Conservation (phyloP, 1,140 invertebrate genomes). For the Ruditapes philippinarum region DNA sequence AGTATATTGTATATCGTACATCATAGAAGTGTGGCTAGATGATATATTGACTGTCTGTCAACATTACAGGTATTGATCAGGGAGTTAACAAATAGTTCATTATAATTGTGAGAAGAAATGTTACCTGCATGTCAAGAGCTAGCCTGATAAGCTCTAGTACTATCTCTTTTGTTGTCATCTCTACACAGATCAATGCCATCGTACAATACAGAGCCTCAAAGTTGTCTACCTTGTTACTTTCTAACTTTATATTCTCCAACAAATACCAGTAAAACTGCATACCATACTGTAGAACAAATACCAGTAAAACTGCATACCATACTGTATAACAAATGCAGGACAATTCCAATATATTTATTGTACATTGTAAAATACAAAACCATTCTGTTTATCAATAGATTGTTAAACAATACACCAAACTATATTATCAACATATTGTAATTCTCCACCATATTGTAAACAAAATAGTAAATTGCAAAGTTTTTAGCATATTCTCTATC, state of each 20-base stretch:
- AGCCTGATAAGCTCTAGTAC: slow-evolving; percentile 95
- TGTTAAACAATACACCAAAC: neutral
- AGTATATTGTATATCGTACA: too few relatives aligned
- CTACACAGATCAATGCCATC: slow-evolving; percentile 94
- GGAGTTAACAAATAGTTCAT: too few relatives aligned
- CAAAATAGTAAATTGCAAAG: too few relatives aligned
- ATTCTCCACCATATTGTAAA: too few relatives aligned
- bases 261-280: slow-evolving; percentile 86
- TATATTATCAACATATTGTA: too few relatives aligned
- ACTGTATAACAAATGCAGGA: neutral
- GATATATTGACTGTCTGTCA: too few relatives aligned
- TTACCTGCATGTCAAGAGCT: slow-evolving; percentile 90
- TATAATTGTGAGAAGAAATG: too few relatives aligned
- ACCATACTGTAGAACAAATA: slow-evolving; percentile 76
- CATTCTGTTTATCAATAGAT: neutral
- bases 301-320: neutral
- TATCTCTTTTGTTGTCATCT: slow-evolving; percentile 95
- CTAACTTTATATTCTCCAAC: slow-evolving; percentile 91
- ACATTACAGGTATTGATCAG: too few relatives aligned
- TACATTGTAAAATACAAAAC: neutral
- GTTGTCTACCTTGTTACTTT: slow-evolving; percentile 94
- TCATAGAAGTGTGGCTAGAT: too few relatives aligned
- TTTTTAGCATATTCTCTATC: too few relatives aligned
- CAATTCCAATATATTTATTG: neutral
- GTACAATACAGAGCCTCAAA: slow-evolving; percentile 97